Evolutionary conservation across 2,113 vertebrate genomes (phyloP).

Genomic region (Tetraodon nigroviridis): DNA sequence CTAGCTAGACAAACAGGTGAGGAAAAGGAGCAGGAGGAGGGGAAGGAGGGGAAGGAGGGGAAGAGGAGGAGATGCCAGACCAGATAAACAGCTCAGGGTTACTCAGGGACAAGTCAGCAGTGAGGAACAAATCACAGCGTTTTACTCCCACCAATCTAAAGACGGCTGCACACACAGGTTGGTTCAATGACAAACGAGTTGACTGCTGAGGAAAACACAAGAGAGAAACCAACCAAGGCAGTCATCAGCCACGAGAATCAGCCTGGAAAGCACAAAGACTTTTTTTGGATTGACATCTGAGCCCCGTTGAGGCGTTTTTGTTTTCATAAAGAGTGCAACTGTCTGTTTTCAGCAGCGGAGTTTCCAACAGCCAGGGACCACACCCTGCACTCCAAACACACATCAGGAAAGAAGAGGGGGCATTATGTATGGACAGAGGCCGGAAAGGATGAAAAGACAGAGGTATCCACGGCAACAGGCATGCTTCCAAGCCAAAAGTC

Average conservation of each 20-base stretch:
- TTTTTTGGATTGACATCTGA: too few relatives aligned
- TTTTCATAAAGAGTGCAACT: background rate
- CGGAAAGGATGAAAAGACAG: slow-evolving; percentile 18
- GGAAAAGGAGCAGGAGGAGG: slow-evolving; percentile 29
- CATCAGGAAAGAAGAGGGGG: slow-evolving; percentile 14
- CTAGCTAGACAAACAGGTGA: slow-evolving; percentile 26
- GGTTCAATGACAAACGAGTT: slow-evolving; percentile 10
- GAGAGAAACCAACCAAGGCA: slow-evolving; percentile 11
- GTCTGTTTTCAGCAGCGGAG: slow-evolving; percentile 3
- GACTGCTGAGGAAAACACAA: background rate
- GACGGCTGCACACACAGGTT: background rate
- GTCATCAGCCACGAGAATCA: background rate
- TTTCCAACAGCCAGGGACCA: slow-evolving; percentile 15
- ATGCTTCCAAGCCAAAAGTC: slow-evolving; percentile 63
- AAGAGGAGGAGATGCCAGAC: slow-evolving; percentile 24
- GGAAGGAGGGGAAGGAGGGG: slow-evolving; percentile 32
- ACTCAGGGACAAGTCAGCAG: slow-evolving; percentile 47
- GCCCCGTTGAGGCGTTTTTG: background rate
- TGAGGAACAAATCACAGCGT: slow-evolving; percentile 32
- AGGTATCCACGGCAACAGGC: slow-evolving; percentile 77
- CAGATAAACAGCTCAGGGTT: slow-evolving; percentile 45
- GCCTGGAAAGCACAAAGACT: background rate
- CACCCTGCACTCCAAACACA: slow-evolving; percentile 34
- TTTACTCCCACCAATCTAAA: slow-evolving; percentile 43
- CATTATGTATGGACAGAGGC: background rate